These are phyloP conservation scores for Didymodactylos carnosus DNA, from an alignment of 2,888 invertebrate genomes.

Conservation along the genomic window DNA sequence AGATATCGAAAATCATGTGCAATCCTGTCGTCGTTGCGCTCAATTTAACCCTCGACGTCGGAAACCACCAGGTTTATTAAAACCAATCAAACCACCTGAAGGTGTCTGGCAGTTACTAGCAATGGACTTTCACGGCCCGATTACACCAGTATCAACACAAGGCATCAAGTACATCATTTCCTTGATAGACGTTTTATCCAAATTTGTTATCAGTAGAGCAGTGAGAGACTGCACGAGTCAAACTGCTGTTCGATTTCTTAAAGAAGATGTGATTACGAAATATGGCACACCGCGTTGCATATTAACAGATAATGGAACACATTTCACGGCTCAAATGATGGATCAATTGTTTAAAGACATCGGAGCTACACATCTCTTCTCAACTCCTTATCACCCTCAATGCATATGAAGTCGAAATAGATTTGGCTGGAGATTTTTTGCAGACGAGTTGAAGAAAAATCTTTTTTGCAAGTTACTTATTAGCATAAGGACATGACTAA, in stretches of 20 bases:
- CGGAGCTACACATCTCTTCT: background rate
- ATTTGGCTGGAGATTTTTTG: too few species aligned
- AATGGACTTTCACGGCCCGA: background rate
- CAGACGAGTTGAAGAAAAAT: too few species aligned
- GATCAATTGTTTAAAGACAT: background rate
- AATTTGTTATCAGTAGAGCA: background rate
- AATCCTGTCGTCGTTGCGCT: too few species aligned
- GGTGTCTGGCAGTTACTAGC: background rate
- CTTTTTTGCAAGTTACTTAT: too few species aligned
- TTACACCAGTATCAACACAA: background rate
- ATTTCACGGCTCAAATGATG: background rate
- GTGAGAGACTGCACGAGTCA: background rate
- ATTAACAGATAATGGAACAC: background rate
- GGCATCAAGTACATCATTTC: background rate
- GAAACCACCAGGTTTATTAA: background rate
- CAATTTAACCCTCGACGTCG: background rate
- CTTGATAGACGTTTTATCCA: background rate
- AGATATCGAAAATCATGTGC: too few species aligned
- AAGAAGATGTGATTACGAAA: background rate
- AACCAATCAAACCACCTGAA: background rate
- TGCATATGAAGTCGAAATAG: too few species aligned
- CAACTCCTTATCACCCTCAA: background rate
- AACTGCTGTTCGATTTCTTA: background rate
- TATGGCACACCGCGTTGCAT: background rate
- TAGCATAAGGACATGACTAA: too few species aligned